These are phyloP conservation scores for Porphyrio hochstetteri DNA, from an alignment of 2,113 vertebrate species.

Conservation along the genomic window DNA sequence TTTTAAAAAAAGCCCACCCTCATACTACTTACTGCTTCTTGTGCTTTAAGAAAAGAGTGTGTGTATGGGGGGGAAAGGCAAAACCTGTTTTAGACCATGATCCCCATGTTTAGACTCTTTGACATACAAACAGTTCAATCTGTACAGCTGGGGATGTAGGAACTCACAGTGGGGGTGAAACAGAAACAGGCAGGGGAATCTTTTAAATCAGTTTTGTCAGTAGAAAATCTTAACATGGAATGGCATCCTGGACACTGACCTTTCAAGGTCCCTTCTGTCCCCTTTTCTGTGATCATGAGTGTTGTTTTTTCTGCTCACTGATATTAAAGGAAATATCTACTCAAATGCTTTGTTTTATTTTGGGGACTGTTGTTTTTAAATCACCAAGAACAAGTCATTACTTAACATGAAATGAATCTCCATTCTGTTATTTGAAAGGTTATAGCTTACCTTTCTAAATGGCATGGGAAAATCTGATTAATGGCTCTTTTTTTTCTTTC, in stretches of 20 bases:
- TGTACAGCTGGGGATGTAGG: background rate
- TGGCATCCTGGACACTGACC: background rate
- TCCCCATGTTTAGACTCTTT: background rate
- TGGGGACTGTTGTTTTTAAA: background rate
- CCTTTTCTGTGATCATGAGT: background rate
- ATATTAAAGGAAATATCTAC: background rate
- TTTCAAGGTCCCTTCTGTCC: background rate
- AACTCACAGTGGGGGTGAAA: background rate
- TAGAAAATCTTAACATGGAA: background rate
- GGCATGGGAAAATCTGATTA: background rate
- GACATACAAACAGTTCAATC: background rate
- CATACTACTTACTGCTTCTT: background rate
- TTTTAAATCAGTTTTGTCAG: conserved; percentile 1
- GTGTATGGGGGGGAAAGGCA: background rate
- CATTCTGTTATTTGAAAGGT: background rate
- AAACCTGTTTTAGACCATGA: background rate
- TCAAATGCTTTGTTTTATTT: background rate
- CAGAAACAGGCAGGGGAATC: background rate
- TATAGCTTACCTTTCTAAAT: conserved; percentile 9
- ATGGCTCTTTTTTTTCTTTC: background rate
- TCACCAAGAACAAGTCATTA: background rate
- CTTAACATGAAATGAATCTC: conserved; percentile 34
- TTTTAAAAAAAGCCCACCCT: background rate
- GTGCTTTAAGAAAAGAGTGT: background rate
- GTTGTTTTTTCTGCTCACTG: background rate